Base-by-base conservation (phyloP, 2,113 vertebrate genomes). In the Rutilus rutilus region DNA sequence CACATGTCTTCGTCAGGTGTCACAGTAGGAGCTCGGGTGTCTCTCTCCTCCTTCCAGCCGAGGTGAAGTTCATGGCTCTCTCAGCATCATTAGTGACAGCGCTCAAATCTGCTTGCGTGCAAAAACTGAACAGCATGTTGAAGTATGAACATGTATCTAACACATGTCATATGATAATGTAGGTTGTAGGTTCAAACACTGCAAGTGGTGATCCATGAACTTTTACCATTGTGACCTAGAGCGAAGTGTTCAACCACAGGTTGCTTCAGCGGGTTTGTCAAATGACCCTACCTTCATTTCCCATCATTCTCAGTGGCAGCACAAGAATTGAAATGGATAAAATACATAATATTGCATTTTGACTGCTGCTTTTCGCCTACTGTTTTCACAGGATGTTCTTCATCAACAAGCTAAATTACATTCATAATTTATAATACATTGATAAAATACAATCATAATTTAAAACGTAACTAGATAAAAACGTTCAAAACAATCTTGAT, bases 1-100 rank as follows among this genome's bases (percentile, higher is more conserved):
- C 42, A 25, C 89, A 92, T 89, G 90, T 89, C 89, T 90, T 59
- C 57, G 45, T 80, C 91, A 86, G 39, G 62, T 86, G 79, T 85
- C 90, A 33, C 91, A 88, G 91, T 85, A 1, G 86, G 92, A 81
- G 90, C 87, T 47, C 54, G 88, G 21, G 80, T 47, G 39, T 52
- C 30, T 65, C 64, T 85, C 86, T 78, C 2, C 9, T 67, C 12
- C 2, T 59, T 86, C 64, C 25, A 19, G 57, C 45, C 4, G 42
- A 67, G 74, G 80, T 75, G 52, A 78, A 78, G 73, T 27, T 60
- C 64, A 67, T 30, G 4, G 39, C 52, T 50, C 74, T 9, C 42
- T 52, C 65, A 69, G 8, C 65, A 69, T 69, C 65, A 69, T 69
- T 69, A 69, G 33, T 39, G 65, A 69, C 65, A 69, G 33, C 19